Conservation (phyloP, 1,140 invertebrate species). For the Drosophila triauraria region DNA sequence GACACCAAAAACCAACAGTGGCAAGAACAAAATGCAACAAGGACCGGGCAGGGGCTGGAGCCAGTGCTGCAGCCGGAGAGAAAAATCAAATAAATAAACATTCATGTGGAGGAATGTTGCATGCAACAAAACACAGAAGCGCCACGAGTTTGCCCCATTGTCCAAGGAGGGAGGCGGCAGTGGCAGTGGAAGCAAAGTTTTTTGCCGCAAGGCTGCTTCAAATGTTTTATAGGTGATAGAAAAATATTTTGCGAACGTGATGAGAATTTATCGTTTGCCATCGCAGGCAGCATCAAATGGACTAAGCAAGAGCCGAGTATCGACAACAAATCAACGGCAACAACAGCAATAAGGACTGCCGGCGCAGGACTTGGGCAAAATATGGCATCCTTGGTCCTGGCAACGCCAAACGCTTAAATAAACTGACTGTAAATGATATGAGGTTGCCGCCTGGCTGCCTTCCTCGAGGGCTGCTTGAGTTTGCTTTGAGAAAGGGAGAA, state of each 20-base stretch:
- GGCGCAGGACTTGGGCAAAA: slow-evolving; percentile 29
- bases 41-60: neutral
- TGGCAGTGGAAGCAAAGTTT: slow-evolving; percentile 39
- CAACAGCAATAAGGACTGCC: slow-evolving; percentile 11
- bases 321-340: slow-evolving; percentile 53
- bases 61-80: slow-evolving; percentile 6
- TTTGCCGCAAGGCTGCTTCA: slow-evolving; percentile 68
- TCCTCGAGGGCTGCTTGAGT: neutral
- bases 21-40: slow-evolving; percentile 45
- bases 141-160: slow-evolving; percentile 39
- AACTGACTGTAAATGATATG: slow-evolving; percentile 70
- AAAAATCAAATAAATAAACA: slow-evolving; percentile 79
- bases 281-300: slow-evolving; percentile 62
- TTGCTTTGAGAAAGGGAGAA: neutral
- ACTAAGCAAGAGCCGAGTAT: slow-evolving; percentile 52
- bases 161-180: slow-evolving; percentile 4
- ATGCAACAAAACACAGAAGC: slow-evolving; percentile 29
- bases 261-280: slow-evolving; percentile 75
- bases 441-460: slow-evolving; percentile 40
- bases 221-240: slow-evolving; percentile 83
- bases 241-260: slow-evolving; percentile 82
- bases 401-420: slow-evolving; percentile 62
- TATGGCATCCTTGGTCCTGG: slow-evolving; percentile 40
- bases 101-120: slow-evolving; percentile 68
- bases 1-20: slow-evolving; percentile 59